Conservation (phyloP, 2,113 vertebrate species). For the Saiga tatarica region DNA sequence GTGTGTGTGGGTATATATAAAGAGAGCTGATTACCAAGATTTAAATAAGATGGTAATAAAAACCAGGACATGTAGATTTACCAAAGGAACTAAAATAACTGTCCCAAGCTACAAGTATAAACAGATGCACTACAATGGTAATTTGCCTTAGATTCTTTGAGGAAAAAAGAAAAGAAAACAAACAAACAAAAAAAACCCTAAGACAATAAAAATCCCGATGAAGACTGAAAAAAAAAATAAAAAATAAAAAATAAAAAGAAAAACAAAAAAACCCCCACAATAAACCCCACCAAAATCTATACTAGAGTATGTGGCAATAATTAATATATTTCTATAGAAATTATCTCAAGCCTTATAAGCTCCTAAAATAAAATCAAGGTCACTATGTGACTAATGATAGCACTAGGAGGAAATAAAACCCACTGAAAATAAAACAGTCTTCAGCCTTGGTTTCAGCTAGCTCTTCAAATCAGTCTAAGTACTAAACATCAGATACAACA, state of each 20-base stretch:
- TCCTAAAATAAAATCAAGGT: constrained; percentile 82
- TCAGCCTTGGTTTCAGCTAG: constrained; percentile 71
- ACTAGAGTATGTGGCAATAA: constrained; percentile 86
- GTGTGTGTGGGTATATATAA: constrained; percentile 58
- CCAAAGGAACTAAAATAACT: constrained; percentile 77
- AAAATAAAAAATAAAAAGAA: background rate
- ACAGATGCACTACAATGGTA: constrained; percentile 77
- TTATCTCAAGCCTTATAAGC: constrained; percentile 81
- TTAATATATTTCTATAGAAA: constrained; percentile 84
- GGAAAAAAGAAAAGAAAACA: background rate
- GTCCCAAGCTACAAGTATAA: constrained; percentile 78
- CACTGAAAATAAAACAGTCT: constrained; percentile 75
- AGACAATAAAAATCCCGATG: constrained; percentile 68
- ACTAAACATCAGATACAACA: constrained; percentile 83
- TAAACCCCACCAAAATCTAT: constrained; percentile 75
- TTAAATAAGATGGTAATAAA: constrained; percentile 90
- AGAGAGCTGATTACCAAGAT: constrained; percentile 85
- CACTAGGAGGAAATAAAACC: constrained; percentile 63
- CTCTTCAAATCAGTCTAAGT: constrained; percentile 86
- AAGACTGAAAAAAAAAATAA: background rate
- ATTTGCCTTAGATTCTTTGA: constrained; percentile 73
- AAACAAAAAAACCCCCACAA: background rate
- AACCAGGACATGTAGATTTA: constrained; percentile 81
- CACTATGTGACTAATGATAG: constrained; percentile 77
- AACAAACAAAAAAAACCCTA: background rate